Conservation (phyloP, 1,140 invertebrate genomes). For the Cyclargus thomasi region DNA sequence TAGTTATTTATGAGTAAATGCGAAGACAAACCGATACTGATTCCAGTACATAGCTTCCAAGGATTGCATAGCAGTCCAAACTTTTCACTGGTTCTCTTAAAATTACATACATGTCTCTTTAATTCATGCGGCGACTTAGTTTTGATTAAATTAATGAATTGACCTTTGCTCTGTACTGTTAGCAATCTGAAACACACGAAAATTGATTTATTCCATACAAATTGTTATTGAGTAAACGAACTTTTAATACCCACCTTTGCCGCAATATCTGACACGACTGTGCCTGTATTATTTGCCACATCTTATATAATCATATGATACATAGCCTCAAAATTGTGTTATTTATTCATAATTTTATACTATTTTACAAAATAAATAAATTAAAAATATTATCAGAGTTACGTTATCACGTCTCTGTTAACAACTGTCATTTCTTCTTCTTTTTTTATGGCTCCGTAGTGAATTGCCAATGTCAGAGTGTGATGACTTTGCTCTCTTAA, state of each 20-base stretch:
- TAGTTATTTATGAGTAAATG: slow-evolving; percentile 46
- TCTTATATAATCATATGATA: slow-evolving; percentile 15
- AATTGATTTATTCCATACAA: slow-evolving; percentile 14
- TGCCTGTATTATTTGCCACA: slow-evolving; percentile 33
- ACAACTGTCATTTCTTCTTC: not conserved
- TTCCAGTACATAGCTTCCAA: slow-evolving; percentile 61
- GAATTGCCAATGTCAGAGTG: too few species aligned
- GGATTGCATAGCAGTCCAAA: slow-evolving; percentile 48
- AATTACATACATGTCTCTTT: slow-evolving; percentile 47
- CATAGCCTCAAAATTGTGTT: not conserved
- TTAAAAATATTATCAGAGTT: slow-evolving; percentile 6
- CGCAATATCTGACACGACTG: slow-evolving; percentile 30
- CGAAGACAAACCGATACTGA: slow-evolving; percentile 57
- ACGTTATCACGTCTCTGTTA: slow-evolving; percentile 9
- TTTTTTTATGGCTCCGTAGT: too few species aligned
- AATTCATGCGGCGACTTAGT: slow-evolving; percentile 47
- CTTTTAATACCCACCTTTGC: slow-evolving; percentile 26
- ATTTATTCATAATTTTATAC: slow-evolving; percentile 17
- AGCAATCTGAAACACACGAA: slow-evolving; percentile 46
- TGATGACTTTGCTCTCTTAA: too few species aligned
- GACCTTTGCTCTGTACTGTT: slow-evolving; percentile 41
- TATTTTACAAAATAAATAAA: not conserved
- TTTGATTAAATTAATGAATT: slow-evolving; percentile 48
- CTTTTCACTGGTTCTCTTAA: slow-evolving; percentile 41
- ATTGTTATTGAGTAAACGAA: not conserved